A percentile compares a stretch with the other conserved stretches of the same genome.
Conservation (phyloP, 2,888 invertebrate species). For the Diaphora mendica region DNA sequence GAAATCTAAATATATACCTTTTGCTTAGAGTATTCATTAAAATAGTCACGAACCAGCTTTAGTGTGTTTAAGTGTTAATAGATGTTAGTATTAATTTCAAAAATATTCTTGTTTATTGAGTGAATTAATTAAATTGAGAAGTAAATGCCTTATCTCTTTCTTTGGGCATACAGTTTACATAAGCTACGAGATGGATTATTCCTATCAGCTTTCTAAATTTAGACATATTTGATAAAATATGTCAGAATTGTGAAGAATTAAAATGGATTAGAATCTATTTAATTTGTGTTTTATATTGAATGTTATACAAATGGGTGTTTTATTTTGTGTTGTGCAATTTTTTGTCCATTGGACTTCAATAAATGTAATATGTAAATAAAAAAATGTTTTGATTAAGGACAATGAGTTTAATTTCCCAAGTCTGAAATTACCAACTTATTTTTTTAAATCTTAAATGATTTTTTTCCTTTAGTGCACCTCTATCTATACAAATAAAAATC, state of each 20-base stretch:
- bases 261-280: no score
- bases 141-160: not conserved
- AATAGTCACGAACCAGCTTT: slow-evolving; percentile 11
- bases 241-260: not conserved
- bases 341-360: no score
- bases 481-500: no score
- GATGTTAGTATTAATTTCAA: not conserved
- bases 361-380: no score
- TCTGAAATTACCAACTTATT: no score
- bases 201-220: not conserved
- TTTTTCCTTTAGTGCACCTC: no score
- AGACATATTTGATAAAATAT: not conserved
- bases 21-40: not conserved
- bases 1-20: slow-evolving; percentile 5
- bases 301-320: no score
- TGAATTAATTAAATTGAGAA: not conserved
- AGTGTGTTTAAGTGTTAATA: slow-evolving; percentile 1
- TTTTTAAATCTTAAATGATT: no score
- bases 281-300: no score
- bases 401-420: no score
- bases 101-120: not conserved
- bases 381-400: no score
- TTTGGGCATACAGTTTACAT: not conserved
- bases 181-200: not conserved
- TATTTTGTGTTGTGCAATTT: no score